Evolutionary conservation across 2,113 vertebrate species (phyloP).

Genomic region (Heloderma charlesbogerti): DNA sequence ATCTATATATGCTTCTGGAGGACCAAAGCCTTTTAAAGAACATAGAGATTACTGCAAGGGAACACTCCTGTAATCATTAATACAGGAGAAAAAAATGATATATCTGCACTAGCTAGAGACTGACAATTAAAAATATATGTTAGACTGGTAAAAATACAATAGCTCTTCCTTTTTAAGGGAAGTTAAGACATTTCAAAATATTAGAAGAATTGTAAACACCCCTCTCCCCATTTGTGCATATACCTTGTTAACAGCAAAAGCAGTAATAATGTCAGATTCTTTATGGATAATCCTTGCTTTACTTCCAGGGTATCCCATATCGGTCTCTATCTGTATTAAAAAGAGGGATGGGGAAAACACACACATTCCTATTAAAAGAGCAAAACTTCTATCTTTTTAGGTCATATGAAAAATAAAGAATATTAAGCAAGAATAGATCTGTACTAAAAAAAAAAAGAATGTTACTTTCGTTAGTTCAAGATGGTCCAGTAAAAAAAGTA

Average conservation of each 20-base stretch:
- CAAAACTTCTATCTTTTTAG: neutral
- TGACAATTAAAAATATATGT: neutral
- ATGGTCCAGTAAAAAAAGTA: neutral
- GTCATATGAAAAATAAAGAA: neutral
- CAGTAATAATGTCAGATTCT: slow-evolving; percentile 87
- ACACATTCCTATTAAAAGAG: neutral
- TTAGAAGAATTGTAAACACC: neutral
- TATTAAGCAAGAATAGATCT: neutral
- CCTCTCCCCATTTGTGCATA: slow-evolving; percentile 34
- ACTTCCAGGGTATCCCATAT: slow-evolving; percentile 76
- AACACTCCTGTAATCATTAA: neutral
- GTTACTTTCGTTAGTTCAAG: neutral
- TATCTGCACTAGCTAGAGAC: neutral
- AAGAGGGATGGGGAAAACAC: neutral
- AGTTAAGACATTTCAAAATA: neutral
- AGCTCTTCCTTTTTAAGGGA: neutral
- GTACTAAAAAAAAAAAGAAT: too few species aligned
- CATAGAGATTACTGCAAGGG: neutral
- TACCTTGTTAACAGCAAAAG: slow-evolving; percentile 87
- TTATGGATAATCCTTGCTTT: slow-evolving; percentile 87
- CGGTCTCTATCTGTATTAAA: slow-evolving; percentile 78
- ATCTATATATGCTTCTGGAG: neutral
- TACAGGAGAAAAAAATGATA: neutral
- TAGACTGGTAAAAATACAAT: neutral
- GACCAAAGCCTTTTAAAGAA: neutral